These are phyloP conservation scores for Elephas maximus DNA, from an alignment of 2,113 vertebrate species.

Conservation along the genomic window DNA sequence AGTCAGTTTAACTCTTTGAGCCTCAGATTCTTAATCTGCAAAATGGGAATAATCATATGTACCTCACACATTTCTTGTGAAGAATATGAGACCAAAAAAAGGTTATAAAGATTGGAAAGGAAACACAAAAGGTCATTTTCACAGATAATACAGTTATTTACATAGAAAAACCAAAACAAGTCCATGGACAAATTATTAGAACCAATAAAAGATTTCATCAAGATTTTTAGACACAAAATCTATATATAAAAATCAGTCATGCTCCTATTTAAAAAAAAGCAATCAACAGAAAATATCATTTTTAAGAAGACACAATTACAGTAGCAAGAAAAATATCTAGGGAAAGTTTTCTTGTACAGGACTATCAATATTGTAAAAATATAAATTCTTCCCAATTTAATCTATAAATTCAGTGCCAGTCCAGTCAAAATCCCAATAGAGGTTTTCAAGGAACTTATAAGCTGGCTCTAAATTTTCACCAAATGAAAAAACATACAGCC, in stretches of 20 bases:
- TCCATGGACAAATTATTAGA: too few relatives aligned
- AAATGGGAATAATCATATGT: background rate
- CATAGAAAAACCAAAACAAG: too few relatives aligned
- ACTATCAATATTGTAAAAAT: background rate
- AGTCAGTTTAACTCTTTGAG: background rate
- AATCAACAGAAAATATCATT: constrained; percentile 40
- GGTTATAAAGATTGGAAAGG: background rate
- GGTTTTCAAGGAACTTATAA: constrained; percentile 10
- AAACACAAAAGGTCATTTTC: constrained; percentile 5
- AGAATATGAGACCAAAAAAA: background rate
- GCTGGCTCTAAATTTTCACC: constrained; percentile 29
- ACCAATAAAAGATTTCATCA: too few relatives aligned
- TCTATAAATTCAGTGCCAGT: background rate
- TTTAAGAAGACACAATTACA: background rate
- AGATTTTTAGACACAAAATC: too few relatives aligned
- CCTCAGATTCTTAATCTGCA: background rate
- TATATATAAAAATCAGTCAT: too few relatives aligned
- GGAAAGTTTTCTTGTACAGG: background rate
- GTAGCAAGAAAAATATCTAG: background rate
- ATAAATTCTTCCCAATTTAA: background rate
- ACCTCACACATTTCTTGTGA: background rate
- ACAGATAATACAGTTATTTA: too few relatives aligned
- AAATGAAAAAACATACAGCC: background rate
- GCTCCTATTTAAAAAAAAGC: background rate
- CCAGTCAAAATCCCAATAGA: background rate